Base-by-base conservation (phyloP, 1,140 invertebrate genomes). In the Cepaea nemoralis region DNA sequence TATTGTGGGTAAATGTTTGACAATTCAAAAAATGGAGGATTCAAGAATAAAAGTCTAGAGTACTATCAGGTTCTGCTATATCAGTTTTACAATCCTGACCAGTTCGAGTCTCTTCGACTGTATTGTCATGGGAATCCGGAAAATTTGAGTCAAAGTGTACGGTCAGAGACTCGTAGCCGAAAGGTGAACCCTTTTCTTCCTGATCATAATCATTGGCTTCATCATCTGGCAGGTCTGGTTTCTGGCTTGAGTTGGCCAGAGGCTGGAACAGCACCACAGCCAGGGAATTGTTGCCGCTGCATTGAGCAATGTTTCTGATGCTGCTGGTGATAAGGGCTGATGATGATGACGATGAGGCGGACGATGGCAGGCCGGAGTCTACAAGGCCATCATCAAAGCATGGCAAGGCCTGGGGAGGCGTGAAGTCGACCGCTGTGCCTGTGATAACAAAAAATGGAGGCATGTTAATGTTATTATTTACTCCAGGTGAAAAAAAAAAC, bases 21-120 rank as follows among this genome's bases (percentile, higher is more conserved):
- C 63, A 67, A n/a, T 12, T 14, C n/a, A 67, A 67, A 12, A 67
- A 10, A 75, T 35, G 2, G 31, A 35, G 0, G 19, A 55, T 50
- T 76, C 45, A 76, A 40, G 75, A 77, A 77, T 77, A 77, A 45
- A 77, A 77, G 50, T 77, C 75, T 14, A 77, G 27, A n/a, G 75
- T 77, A 42, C 75, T 77, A 40, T 77, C 75, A 63, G 75, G 75
- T 66, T 77, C 75, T 27, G 75, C 75, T 19, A 77, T 19, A 6
- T 59, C 12, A 6, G 31, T 66, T 37, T 55, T 27, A 35, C 22
- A 50, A 39, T 14, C 75, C 35, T 48, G 50, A 33, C 22, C 50
- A 22, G 75, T 33, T 3, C 19, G 33, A 37, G 12, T 31, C 75
- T 37, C 50, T 63, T 40, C 59, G 24, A 3, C 16, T 35, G 19